Conservation (phyloP, 2,113 vertebrate species). For the Reinhardtius hippoglossoides region DNA sequence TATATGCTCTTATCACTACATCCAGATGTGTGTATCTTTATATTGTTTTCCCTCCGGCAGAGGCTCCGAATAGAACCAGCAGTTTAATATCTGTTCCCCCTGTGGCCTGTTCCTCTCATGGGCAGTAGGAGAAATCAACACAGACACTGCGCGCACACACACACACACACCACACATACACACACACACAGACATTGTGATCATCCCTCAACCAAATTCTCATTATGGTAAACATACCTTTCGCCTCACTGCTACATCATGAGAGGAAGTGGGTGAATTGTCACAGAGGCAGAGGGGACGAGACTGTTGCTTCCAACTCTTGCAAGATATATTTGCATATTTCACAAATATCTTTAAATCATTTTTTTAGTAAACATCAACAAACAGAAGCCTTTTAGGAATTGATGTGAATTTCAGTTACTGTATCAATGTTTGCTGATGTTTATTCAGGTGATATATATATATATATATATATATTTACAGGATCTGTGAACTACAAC, state of each 20-base stretch:
- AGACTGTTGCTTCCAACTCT: background rate
- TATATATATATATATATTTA: background rate
- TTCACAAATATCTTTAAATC: background rate
- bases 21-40: conserved; percentile 56
- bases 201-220: conserved; percentile 33
- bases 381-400: background rate
- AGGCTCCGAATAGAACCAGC: conserved; percentile 1
- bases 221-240: background rate
- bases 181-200: background rate
- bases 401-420: background rate
- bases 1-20: conserved; percentile 36
- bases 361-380: background rate
- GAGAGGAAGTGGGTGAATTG: background rate
- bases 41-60: conserved; percentile 28
- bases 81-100: conserved; percentile 18
- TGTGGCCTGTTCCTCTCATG: conserved; percentile 28
- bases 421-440: background rate
- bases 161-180: background rate
- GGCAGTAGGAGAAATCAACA: conserved; percentile 12
- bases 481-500: conserved; percentile 3
- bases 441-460: background rate
- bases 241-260: background rate
- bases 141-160: background rate
- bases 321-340: background rate
- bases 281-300: background rate